Conservation (phyloP, 2,888 invertebrate species). For the Dyspetes luteomarginatus region DNA sequence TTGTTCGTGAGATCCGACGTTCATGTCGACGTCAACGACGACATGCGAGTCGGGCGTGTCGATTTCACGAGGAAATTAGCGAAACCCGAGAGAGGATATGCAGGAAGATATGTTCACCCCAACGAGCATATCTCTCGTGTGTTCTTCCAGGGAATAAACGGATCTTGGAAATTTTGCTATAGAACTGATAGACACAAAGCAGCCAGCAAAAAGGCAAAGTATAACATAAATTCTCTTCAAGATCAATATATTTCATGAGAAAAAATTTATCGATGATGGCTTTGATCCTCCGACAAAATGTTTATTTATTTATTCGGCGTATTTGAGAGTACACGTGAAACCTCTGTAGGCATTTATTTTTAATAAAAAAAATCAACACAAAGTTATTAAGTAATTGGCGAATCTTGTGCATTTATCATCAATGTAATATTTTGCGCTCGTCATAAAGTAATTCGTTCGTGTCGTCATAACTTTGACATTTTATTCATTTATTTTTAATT, state of each 20-base stretch:
- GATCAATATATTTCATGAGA: not conserved
- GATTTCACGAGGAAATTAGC: slow-evolving; percentile 74
- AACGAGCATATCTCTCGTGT: slow-evolving; percentile 50
- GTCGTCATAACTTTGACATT: too few relatives aligned
- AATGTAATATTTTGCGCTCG: too few relatives aligned
- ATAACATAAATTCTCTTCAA: not conserved
- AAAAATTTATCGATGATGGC: too few relatives aligned
- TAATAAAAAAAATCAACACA: too few relatives aligned
- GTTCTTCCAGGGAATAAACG: slow-evolving; percentile 6
- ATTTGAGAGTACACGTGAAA: too few relatives aligned
- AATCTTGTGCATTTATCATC: too few relatives aligned
- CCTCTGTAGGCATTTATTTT: too few relatives aligned
- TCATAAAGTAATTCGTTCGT: too few relatives aligned
- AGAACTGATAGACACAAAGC: not conserved
- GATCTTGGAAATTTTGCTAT: not conserved
- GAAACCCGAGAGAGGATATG: slow-evolving; percentile 44
- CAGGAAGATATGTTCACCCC: slow-evolving; percentile 9
- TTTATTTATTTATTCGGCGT: too few relatives aligned
- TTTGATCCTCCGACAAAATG: too few relatives aligned
- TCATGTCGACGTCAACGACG: slow-evolving; percentile 25
- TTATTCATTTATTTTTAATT: too few relatives aligned
- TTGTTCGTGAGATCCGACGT: slow-evolving; percentile 50
- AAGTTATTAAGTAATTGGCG: too few relatives aligned
- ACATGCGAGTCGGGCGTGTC: slow-evolving; percentile 69
- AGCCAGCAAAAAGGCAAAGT: not conserved